Base-by-base conservation (phyloP, 1,140 invertebrate species). In the Antheraea mylitta region DNA sequence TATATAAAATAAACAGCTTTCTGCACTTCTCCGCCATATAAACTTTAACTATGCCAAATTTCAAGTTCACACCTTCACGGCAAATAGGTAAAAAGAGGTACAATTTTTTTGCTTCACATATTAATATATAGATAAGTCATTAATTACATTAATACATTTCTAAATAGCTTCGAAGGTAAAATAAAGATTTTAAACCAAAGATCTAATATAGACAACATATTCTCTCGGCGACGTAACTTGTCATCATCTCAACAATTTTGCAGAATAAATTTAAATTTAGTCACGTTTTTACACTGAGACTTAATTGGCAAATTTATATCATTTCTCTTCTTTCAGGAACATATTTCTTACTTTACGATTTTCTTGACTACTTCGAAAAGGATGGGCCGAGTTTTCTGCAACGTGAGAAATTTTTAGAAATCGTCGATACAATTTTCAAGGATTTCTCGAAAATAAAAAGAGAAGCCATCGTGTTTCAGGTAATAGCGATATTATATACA, bases 381-480 rank as follows among this genome's bases (percentile, higher is more conserved):
- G 96, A 97, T 85, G 95, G 95, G 42, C 95, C 96, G 1, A 97
- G 95, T 82, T 95, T 95, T 76, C 90, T 98, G 71, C 94, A 96
- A 70, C 93, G 96, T 67, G 96, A 97, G 71, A 97, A 97, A 85
- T 98, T 97, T 88, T 90, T 97, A 65, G 95, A 96, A 71, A 97
- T 98, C 75, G 95, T 98, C 82, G 96, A 97, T 87, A 96, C 95
- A 22, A 97, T 98, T 79, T 98, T 98, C 92, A 97, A 97, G 86
- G 96, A 97, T 80, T 96, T 96, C 93, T 95, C 95, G 30, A 94
- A 95, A 77, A 94, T 97, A 53, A 96, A 97, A 79, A 92, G 95
- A 63, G 97, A 98, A 77, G 97, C 98, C 48, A 98, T 99, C 72
- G 95, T 96, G 62, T 98, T 98, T 90, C 97, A 97, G 94, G 97